phyloP scores from a whole-genome alignment of 1,140 invertebrate genomes.

The Diabrotica virgifera region DNA sequence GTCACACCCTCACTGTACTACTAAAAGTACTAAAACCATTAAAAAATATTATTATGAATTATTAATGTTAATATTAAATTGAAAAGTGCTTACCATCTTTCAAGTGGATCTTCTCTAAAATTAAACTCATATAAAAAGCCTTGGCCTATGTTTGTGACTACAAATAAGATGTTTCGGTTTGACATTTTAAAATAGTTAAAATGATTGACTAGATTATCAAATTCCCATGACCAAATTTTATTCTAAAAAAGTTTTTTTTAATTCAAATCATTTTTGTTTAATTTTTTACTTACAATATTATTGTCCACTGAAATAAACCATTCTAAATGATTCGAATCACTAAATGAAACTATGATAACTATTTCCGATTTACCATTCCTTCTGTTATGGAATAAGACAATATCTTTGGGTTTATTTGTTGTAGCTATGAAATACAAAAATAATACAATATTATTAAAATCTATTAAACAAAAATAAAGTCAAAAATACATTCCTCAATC shows the following conservation, averaged over 20 bases:
- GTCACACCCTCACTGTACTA: too few relatives aligned
- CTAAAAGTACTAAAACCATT: not conserved
- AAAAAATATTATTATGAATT: too few relatives aligned
- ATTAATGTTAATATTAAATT: not conserved
- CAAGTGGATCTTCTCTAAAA: slow-evolving; percentile 12
- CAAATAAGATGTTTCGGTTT: slow-evolving; percentile 19
- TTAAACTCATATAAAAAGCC: slow-evolving; percentile 29
- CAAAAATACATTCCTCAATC: not conserved
- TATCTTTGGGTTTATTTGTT: slow-evolving; percentile 8
- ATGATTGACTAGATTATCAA: slow-evolving; percentile 23
- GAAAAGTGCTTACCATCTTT: slow-evolving; percentile 15
- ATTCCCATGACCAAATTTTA: slow-evolving; percentile 27
- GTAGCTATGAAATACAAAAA: not conserved
- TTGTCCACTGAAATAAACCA: not conserved
- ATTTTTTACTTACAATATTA: slow-evolving; percentile 1
- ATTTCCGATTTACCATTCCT: slow-evolving; percentile 8
- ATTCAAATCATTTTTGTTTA: slow-evolving; percentile 14
- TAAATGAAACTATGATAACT: slow-evolving; percentile 12
- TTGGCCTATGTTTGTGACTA: slow-evolving; percentile 17
- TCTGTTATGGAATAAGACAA: slow-evolving; percentile 13
- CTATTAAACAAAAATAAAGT: not conserved
- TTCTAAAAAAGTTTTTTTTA: slow-evolving; percentile 14
- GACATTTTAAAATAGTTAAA: slow-evolving; percentile 29
- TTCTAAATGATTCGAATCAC: not conserved
- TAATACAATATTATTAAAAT: not conserved